phyloP scores from a whole-genome alignment of 2,797 vertebrate species.

The Acrossocheilus wenchowensis region DNA sequence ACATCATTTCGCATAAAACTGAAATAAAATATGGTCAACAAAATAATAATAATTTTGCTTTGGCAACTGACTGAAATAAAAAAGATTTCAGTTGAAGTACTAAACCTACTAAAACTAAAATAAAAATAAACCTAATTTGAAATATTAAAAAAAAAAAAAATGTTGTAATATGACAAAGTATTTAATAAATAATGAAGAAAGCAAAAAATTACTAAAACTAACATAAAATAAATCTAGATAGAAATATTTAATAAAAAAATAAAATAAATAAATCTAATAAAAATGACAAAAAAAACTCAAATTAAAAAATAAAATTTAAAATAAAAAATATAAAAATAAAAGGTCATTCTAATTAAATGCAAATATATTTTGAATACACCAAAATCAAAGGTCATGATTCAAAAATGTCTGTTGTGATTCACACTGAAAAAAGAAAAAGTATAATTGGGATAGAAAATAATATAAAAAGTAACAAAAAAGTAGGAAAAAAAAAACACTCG shows the following conservation, averaged over 20 bases:
- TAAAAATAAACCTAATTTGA: neutral
- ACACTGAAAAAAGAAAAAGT: neutral
- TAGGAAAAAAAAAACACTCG: neutral
- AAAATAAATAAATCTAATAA: too few relatives aligned
- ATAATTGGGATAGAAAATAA: neutral
- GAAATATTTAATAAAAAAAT: neutral
- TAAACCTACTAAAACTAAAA: neutral
- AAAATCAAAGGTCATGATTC: neutral
- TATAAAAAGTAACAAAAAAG: neutral
- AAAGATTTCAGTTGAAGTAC: neutral
- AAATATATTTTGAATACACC: neutral
- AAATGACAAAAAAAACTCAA: neutral
- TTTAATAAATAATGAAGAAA: neutral
- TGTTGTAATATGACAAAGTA: too few relatives aligned
- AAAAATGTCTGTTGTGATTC: too few relatives aligned
- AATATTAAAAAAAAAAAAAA: neutral
- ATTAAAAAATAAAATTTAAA: neutral
- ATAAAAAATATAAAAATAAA: neutral
- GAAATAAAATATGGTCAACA: neutral
- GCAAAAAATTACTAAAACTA: neutral
- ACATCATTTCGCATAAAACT: neutral
- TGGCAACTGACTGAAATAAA: neutral
- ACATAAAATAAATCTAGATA: neutral
- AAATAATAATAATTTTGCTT: neutral
- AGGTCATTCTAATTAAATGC: neutral